These are phyloP conservation scores for Etheostoma nigrum DNA, from an alignment of 2,797 vertebrate genomes.

Conservation along the genomic window DNA sequence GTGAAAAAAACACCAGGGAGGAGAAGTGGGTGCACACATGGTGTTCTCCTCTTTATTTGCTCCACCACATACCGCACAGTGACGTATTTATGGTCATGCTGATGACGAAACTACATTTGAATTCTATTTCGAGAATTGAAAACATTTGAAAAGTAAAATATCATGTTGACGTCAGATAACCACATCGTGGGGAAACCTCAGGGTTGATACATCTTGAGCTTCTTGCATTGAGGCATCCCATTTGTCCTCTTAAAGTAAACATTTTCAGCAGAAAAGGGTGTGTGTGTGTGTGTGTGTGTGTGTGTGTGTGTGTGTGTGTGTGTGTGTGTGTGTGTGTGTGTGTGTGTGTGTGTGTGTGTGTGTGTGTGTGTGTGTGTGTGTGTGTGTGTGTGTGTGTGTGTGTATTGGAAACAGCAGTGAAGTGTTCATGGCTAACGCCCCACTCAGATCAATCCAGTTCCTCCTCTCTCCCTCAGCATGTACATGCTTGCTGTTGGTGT, in stretches of 20 bases:
- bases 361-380: too few species aligned
- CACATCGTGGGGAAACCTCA: conserved; percentile 23
- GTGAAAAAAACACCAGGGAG: background rate
- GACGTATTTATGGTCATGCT: background rate
- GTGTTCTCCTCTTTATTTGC: background rate
- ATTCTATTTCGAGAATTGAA: conserved; percentile 22
- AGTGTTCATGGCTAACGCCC: conserved; percentile 21
- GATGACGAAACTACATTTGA: conserved; percentile 18
- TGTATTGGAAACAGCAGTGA: conserved; percentile 29
- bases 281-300: conserved; percentile 44
- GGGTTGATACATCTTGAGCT: conserved; percentile 23
- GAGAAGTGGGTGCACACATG: background rate
- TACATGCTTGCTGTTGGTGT: conserved; percentile 24
- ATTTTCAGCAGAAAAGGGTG: conserved; percentile 25
- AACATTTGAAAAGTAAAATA: conserved; percentile 14
- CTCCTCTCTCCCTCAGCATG: conserved; percentile 36
- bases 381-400: conserved; percentile 30
- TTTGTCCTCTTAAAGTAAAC: conserved; percentile 21
- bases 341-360: conserved; percentile 45
- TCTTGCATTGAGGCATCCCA: background rate
- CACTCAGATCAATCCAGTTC: conserved; percentile 33
- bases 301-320: conserved; percentile 43
- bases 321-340: conserved; percentile 44
- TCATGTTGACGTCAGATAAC: conserved; percentile 12
- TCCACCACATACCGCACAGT: background rate